Evolutionary conservation across 2,888 invertebrate species (phyloP).

Genomic region (Anagyrus pseudococci): DNA sequence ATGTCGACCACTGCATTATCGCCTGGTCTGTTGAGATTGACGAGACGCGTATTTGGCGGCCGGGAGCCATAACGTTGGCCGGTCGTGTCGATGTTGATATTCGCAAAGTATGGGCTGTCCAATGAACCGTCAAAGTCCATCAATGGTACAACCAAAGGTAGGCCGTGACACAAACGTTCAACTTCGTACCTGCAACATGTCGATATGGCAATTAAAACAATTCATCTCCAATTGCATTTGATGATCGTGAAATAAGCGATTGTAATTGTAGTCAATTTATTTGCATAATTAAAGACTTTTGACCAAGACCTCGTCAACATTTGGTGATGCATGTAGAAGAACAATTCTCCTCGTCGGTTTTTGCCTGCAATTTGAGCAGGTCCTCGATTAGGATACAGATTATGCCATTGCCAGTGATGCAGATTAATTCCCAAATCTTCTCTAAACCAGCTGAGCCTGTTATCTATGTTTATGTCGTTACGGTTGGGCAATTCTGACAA

Average conservation of each 20-base stretch:
- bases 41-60: not conserved
- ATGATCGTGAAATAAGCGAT: not conserved
- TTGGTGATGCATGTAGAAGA: not conserved
- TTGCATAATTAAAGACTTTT: not conserved
- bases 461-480: too few species aligned
- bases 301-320: not conserved
- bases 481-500: too few species aligned
- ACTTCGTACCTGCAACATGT: not conserved
- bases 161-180: too few species aligned
- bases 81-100: too few species aligned
- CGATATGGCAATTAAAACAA: not conserved
- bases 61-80: not conserved
- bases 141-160: too few species aligned
- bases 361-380: not conserved
- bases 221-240: not conserved
- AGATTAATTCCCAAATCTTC: not conserved
- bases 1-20: constrained; percentile 57
- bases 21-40: constrained; percentile 57
- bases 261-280: not conserved
- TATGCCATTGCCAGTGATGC: not conserved
- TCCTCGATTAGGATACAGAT: not conserved
- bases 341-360: not conserved
- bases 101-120: too few species aligned
- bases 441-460: too few species aligned
- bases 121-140: too few species aligned